These are phyloP conservation scores for Melieria crassipennis DNA, from an alignment of 2,888 invertebrate species.

Conservation along the genomic window DNA sequence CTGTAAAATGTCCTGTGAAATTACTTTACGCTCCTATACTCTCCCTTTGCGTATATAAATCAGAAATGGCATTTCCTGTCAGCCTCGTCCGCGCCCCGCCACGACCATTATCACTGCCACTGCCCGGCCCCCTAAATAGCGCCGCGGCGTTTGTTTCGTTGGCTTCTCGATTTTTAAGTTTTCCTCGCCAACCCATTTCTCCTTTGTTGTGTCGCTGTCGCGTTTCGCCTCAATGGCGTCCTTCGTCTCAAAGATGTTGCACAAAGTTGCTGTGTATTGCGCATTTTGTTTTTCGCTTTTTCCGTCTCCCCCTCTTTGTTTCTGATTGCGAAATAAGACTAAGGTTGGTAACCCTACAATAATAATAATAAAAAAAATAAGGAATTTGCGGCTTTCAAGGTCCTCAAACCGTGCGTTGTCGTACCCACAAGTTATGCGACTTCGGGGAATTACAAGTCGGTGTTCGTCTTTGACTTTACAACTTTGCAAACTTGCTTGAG, in stretches of 20 bases:
- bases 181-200: too few relatives aligned
- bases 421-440: conserved; percentile 31
- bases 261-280: background rate
- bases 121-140: too few relatives aligned
- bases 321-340: background rate
- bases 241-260: too few relatives aligned
- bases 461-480: conserved; percentile 21
- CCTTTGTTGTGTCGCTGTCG: too few relatives aligned
- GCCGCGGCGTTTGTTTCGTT: too few relatives aligned
- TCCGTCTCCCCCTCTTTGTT: background rate
- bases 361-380: conserved; percentile 3
- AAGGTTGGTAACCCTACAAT: background rate
- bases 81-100: background rate
- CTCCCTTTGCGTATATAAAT: conserved; percentile 46
- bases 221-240: too few relatives aligned
- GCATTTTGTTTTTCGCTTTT: background rate
- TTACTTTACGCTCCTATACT: conserved; percentile 45
- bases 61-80: conserved; percentile 28
- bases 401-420: conserved; percentile 1
- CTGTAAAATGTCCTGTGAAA: conserved; percentile 49
- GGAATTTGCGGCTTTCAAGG: conserved; percentile 23
- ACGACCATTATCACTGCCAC: too few relatives aligned
- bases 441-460: conserved; percentile 23
- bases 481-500: conserved; percentile 12
- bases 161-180: too few relatives aligned